These are phyloP conservation scores for Epirrhoe alternata DNA, from an alignment of 2,888 invertebrate species.

Conservation along the genomic window DNA sequence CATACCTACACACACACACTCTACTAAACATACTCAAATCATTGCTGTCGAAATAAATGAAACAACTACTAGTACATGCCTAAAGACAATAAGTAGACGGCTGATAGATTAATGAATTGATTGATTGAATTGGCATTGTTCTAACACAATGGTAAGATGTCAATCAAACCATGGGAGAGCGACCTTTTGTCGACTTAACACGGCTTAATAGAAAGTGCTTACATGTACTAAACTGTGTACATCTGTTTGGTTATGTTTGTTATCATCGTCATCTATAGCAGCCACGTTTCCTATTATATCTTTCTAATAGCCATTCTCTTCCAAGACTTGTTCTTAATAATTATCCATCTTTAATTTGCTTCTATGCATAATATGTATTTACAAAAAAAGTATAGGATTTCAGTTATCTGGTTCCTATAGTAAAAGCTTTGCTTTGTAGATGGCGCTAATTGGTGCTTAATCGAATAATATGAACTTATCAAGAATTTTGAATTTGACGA, in stretches of 20 bases:
- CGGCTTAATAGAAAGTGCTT: slow-evolving; percentile 43
- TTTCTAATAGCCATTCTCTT: not conserved
- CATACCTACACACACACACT: too few relatives aligned
- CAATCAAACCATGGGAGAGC: slow-evolving; percentile 50
- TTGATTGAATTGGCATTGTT: slow-evolving; percentile 56
- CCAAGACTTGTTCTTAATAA: not conserved
- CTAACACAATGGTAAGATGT: slow-evolving; percentile 45
- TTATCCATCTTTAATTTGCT: too few relatives aligned
- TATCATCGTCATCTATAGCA: not conserved
- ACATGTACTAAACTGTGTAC: slow-evolving; percentile 27
- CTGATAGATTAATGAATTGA: slow-evolving; percentile 54
- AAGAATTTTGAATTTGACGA: too few relatives aligned
- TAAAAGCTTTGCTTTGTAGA: too few relatives aligned
- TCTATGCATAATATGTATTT: too few relatives aligned
- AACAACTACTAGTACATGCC: slow-evolving; percentile 39
- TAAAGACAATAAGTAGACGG: slow-evolving; percentile 46
- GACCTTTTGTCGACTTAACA: slow-evolving; percentile 44
- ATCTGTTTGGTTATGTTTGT: not conserved
- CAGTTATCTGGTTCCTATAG: too few relatives aligned
- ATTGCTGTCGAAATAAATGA: slow-evolving; percentile 43
- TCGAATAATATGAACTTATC: too few relatives aligned
- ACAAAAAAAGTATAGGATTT: too few relatives aligned
- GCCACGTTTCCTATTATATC: not conserved
- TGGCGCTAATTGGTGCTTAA: too few relatives aligned
- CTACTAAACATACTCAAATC: not conserved